Conservation (phyloP, 2,888 invertebrate species). For the Alsophila aescularia region DNA sequence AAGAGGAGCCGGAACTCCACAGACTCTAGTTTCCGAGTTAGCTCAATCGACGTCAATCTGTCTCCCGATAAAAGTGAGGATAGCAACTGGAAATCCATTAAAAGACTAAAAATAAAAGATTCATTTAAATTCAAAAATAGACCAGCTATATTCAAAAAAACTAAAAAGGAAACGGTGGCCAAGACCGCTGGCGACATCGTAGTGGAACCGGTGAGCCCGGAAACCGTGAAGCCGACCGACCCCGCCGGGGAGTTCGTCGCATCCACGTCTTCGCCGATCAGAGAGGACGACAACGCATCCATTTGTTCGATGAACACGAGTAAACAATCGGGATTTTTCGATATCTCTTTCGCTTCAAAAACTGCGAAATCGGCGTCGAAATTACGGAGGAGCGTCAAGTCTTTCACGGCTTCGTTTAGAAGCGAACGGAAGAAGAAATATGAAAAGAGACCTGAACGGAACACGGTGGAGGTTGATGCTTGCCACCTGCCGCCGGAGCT, state of each 20-base stretch:
- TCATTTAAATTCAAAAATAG: conserved; percentile 81
- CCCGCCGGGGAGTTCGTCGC: conserved; percentile 75
- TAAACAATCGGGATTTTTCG: conserved; percentile 80
- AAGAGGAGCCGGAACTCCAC: conserved; percentile 80
- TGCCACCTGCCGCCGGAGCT: conserved; percentile 64
- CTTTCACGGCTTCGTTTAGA: conserved; percentile 81
- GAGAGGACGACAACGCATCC: conserved; percentile 77
- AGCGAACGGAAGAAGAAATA: conserved; percentile 81
- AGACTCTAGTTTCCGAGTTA: conserved; percentile 77
- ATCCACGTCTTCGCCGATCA: conserved; percentile 77
- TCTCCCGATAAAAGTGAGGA: conserved; percentile 79
- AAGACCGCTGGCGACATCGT: conserved; percentile 73
- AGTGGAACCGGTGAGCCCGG: conserved; percentile 73
- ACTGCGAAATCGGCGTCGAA: conserved; percentile 79
- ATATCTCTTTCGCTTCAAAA: conserved; percentile 79
- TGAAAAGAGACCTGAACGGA: conserved; percentile 72
- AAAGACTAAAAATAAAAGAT: conserved; percentile 80
- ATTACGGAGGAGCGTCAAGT: conserved; percentile 77
- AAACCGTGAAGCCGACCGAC: conserved; percentile 72
- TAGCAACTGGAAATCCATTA: conserved; percentile 80
- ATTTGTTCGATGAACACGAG: conserved; percentile 78
- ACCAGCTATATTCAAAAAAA: conserved; percentile 77
- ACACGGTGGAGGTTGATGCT: conserved; percentile 72
- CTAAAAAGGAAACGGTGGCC: conserved; percentile 72
- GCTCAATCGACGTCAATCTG: conserved; percentile 65